These are phyloP conservation scores for Paedocypris sp. DNA, from an alignment of 2,113 vertebrate genomes.

Conservation along the genomic window DNA sequence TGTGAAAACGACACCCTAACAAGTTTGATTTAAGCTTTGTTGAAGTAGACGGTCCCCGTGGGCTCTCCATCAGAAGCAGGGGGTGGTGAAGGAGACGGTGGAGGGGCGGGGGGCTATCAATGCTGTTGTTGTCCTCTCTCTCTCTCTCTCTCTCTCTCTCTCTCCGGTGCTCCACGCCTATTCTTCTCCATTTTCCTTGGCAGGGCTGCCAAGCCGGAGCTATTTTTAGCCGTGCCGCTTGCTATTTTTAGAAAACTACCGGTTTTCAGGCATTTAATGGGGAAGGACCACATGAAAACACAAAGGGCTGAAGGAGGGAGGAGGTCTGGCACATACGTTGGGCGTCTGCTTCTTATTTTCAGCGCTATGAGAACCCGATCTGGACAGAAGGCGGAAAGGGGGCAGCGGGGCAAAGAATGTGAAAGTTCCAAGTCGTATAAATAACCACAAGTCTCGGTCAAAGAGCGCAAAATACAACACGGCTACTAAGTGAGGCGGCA, in stretches of 20 bases:
- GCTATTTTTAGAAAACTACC: slow-evolving; percentile 81
- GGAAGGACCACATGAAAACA: slow-evolving; percentile 50
- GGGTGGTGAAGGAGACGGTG: too few relatives aligned
- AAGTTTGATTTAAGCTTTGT: neutral
- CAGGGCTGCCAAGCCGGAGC: slow-evolving; percentile 58
- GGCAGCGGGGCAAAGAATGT: slow-evolving; percentile 46
- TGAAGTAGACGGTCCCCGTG: neutral
- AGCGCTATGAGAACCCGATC: slow-evolving; percentile 71
- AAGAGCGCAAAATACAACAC: slow-evolving; percentile 75
- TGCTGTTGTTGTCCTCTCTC: neutral
- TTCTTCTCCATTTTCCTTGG: slow-evolving; percentile 81
- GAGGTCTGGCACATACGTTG: slow-evolving; percentile 50
- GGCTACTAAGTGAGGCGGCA: slow-evolving; percentile 73
- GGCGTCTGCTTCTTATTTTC: slow-evolving; percentile 54
- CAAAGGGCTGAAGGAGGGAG: slow-evolving; percentile 41
- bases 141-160: slow-evolving; percentile 58
- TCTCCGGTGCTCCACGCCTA: slow-evolving; percentile 70
- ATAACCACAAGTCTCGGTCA: slow-evolving; percentile 75
- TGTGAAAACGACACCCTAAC: neutral
- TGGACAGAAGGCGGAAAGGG: slow-evolving; percentile 43
- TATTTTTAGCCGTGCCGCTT: slow-evolving; percentile 74
- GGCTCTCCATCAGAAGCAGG: neutral
- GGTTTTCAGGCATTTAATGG: slow-evolving; percentile 75
- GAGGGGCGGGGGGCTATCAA: neutral
- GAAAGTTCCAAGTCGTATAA: slow-evolving; percentile 74